Conservation (phyloP, 2,113 vertebrate species). For the Elachura formosa region DNA sequence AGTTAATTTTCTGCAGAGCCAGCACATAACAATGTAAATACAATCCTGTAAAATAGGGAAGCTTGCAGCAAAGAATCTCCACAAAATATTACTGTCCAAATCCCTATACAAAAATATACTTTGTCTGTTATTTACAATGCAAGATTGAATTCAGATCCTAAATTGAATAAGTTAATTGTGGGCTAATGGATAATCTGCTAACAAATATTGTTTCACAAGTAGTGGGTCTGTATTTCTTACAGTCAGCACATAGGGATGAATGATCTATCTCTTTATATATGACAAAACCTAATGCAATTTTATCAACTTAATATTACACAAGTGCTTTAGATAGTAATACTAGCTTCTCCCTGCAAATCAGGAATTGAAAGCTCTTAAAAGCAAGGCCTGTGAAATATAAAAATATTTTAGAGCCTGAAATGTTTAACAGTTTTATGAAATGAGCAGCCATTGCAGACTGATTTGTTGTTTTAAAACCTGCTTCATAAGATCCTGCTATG, state of each 20-base stretch:
- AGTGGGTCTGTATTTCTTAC: neutral
- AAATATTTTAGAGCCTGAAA: conserved; percentile 24
- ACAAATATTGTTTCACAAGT: neutral
- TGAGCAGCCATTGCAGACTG: conserved; percentile 24
- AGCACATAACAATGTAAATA: neutral
- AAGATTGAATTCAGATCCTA: neutral
- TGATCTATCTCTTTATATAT: conserved; percentile 12
- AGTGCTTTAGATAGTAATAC: conserved; percentile 32
- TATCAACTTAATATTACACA: conserved; percentile 39
- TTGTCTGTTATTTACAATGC: neutral
- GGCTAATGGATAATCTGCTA: neutral
- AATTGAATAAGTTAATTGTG: neutral
- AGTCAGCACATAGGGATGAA: neutral
- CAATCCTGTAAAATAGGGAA: neutral
- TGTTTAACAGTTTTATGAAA: conserved; percentile 54
- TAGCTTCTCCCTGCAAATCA: conserved; percentile 54
- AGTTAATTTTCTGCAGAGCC: neutral
- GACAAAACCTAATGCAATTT: conserved; percentile 54
- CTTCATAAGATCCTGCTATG: conserved; percentile 18
- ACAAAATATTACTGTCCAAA: neutral
- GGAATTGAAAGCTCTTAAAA: conserved; percentile 57
- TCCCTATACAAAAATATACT: neutral
- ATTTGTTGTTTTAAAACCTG: conserved; percentile 57
- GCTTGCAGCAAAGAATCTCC: neutral
- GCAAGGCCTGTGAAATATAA: conserved; percentile 45